Evolutionary conservation across 2,113 vertebrate species (phyloP).

Genomic region (Oncorhynchus nerka): DNA sequence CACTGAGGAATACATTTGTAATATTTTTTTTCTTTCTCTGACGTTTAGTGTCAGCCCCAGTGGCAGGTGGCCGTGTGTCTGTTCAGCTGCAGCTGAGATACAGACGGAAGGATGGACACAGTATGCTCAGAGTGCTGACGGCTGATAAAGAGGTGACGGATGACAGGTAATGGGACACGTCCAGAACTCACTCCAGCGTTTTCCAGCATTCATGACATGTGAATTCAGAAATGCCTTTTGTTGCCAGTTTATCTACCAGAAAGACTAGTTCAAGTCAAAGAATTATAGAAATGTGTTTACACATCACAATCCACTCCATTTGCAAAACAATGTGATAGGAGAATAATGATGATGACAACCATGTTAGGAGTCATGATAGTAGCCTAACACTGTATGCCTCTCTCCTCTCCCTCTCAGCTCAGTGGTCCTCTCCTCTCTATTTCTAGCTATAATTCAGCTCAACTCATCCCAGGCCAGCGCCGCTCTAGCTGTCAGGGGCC

Average conservation of each 20-base stretch:
- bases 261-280: too few relatives aligned
- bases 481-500: constrained; percentile 68
- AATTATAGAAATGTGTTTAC: too few relatives aligned
- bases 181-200: neutral
- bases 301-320: too few relatives aligned
- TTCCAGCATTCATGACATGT: neutral
- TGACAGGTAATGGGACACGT: constrained; percentile 55
- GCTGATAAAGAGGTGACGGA: constrained; percentile 52
- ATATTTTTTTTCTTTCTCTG: neutral
- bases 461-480: constrained; percentile 71
- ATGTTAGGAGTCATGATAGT: neutral
- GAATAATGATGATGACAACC: neutral
- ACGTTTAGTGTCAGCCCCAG: constrained; percentile 17
- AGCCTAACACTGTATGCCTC: neutral
- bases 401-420: constrained; percentile 44
- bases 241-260: too few relatives aligned
- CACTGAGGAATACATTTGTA: neutral
- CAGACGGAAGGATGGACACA: constrained; percentile 53
- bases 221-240: too few relatives aligned
- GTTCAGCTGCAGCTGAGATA: constrained; percentile 71
- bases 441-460: constrained; percentile 69
- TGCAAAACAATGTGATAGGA: neutral
- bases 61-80: constrained; percentile 47
- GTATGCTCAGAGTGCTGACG: constrained; percentile 64
- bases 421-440: constrained; percentile 63